Evolutionary conservation across 2,888 invertebrate genomes (phyloP).

Genomic region (Oegoconia quadripuncta): DNA sequence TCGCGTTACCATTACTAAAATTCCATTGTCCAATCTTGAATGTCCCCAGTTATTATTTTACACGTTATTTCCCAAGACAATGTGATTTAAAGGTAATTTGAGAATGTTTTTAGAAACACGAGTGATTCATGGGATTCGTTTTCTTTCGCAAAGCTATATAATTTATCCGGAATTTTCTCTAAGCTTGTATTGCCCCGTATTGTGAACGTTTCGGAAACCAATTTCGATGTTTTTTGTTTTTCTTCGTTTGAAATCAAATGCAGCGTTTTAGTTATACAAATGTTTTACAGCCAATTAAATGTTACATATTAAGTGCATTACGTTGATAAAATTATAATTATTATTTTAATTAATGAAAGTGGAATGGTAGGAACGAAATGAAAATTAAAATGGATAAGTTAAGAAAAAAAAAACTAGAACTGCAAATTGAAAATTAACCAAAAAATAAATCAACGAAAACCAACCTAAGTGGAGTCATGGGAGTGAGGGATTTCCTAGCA

Average conservation of each 20-base stretch:
- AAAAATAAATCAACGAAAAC: conserved; percentile 35
- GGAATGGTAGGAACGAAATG: conserved; percentile 33
- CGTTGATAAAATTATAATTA: conserved; percentile 24
- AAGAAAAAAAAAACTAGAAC: conserved; percentile 30
- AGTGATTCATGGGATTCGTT: conserved; percentile 66
- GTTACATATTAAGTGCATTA: conserved; percentile 24
- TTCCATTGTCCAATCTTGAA: conserved; percentile 70
- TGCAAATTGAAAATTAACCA: conserved; percentile 19
- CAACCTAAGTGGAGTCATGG: conserved; percentile 58
- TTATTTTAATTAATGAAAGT: conserved; percentile 22
- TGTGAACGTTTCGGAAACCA: conserved; percentile 36
- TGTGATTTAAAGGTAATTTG: conserved; percentile 64
- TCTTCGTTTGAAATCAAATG: conserved; percentile 20
- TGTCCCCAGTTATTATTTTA: conserved; percentile 48
- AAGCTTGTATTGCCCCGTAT: conserved; percentile 5
- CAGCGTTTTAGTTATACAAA: conserved; percentile 23
- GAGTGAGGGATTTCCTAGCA: conserved; percentile 67
- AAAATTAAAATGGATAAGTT: conserved; percentile 36
- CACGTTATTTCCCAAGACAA: conserved; percentile 65
- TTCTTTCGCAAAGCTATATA: conserved; percentile 39
- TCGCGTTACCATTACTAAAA: conserved; percentile 64
- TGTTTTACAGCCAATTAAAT: conserved; percentile 50
- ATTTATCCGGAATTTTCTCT: conserved; percentile 9
- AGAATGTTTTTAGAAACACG: conserved; percentile 69
- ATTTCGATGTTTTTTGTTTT: conserved; percentile 30